Base-by-base conservation (phyloP, 2,797 vertebrate species). In the Zonotrichia albicollis region DNA sequence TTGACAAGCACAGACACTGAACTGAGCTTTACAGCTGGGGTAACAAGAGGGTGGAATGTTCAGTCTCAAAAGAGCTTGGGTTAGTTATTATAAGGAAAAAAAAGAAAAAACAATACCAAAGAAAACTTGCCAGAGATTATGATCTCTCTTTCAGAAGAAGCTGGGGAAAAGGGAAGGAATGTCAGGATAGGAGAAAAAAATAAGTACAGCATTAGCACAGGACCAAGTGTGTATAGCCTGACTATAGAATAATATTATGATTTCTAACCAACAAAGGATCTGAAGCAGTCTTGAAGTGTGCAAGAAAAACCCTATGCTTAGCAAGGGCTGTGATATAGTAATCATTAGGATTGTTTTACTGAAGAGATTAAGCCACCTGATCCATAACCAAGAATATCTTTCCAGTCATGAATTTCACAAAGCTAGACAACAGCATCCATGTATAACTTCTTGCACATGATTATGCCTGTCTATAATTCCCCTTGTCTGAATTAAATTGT, bases 31-130 rank as follows among this genome's bases (percentile, higher is more conserved):
- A 67, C 16, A 13, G 15, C 30, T 87, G 23, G 8, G 9, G 4
- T 45, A 66, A 45, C 0, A 2, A 43, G 26, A 68, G 5, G 13
- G 32, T 87, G 36, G 27, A 88, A 58, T 34, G 8, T 57, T 71
- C 43, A 40, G 40, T 32, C 51, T 62, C 62, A 43, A 58, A 74
- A 81, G 57, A 77, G 27, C 36, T 80, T 58, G 15, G 7, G 19
- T 77, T 65, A 76, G 26, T 65, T 86, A 68, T 51, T 38, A 22
- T 29, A 46, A 61, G 34, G 7, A 54, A 58, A 60, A 54, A 60
- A n/a, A 46, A n/a, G 3, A 1, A 4, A 32, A 51, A 34, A 17
- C 23, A 48, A 19, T 0, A 9, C 5, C 11, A 68, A 55, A 50
- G 27, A 45, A 74, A 36, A 58, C 20, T 72, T 84, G n/a, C 20